phyloP scores from a whole-genome alignment of 2,888 invertebrate species.

The Acronicta aceris region DNA sequence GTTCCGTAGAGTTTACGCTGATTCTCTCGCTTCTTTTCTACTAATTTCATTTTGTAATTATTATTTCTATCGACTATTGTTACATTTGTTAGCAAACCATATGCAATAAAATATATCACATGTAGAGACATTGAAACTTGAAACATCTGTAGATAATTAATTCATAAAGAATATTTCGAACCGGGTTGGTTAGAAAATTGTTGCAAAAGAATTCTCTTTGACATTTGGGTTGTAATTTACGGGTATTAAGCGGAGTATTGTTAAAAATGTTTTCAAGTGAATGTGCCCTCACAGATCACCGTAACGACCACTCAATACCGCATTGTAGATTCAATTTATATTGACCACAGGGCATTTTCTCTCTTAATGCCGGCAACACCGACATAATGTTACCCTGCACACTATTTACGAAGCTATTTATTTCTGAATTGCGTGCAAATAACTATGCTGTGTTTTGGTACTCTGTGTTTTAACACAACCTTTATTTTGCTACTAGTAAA shows the following conservation, averaged over 20 bases:
- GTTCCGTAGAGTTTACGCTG: no score
- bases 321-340: constrained; percentile 82
- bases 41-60: no score
- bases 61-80: no score
- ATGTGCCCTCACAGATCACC: constrained; percentile 74
- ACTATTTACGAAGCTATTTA: constrained; percentile 73
- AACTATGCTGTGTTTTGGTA: constrained; percentile 39
- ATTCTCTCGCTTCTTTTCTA: no score
- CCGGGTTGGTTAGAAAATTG: no score
- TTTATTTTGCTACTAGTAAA: constrained; percentile 32
- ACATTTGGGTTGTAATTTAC: constrained; percentile 36
- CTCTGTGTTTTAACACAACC: constrained; percentile 32
- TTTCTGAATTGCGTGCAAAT: constrained; percentile 66
- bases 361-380: constrained; percentile 60
- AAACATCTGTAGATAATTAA: no score
- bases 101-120: no score
- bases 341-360: constrained; percentile 79
- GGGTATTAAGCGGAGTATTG: constrained; percentile 55
- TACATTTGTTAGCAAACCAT: no score
- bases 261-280: constrained; percentile 61
- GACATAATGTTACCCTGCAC: constrained; percentile 57
- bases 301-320: constrained; percentile 79
- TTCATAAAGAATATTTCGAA: no score
- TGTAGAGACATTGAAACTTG: no score
- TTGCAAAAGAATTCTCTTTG: constrained; percentile 7